Evolutionary conservation across 2,888 invertebrate species (phyloP).

Genomic region (Monochamus alternatus): DNA sequence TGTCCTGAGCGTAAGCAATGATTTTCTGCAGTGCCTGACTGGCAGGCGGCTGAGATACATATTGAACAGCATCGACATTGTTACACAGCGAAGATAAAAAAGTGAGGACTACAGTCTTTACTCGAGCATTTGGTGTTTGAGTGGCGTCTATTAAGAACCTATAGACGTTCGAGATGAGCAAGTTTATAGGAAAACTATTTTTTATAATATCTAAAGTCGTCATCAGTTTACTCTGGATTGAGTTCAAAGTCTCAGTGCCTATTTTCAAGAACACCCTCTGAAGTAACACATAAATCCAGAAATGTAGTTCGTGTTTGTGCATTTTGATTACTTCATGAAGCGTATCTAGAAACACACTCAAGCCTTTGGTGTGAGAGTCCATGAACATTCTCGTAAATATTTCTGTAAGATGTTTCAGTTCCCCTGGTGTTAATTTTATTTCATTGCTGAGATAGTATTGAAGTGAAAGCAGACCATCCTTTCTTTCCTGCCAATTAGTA

Average conservation of each 20-base stretch:
- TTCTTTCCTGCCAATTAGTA: conserved; percentile 94
- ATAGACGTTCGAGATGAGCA: conserved; percentile 80
- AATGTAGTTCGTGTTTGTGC: conserved; percentile 90
- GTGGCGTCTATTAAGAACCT: conserved; percentile 92
- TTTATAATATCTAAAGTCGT: conserved; percentile 86
- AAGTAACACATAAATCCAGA: conserved; percentile 94
- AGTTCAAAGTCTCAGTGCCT: conserved; percentile 88
- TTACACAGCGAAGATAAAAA: conserved; percentile 80
- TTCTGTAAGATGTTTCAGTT: conserved; percentile 90
- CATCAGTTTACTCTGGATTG: conserved; percentile 92
- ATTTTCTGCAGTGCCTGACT: conserved; percentile 84
- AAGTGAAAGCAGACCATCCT: conserved; percentile 88
- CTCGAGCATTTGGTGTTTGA: conserved; percentile 91
- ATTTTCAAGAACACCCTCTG: conserved; percentile 86
- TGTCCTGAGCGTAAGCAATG: conserved; percentile 80
- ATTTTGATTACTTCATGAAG: conserved; percentile 90
- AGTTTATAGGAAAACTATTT: conserved; percentile 79
- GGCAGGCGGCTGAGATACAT: conserved; percentile 70
- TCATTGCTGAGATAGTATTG: conserved; percentile 84
- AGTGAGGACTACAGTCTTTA: conserved; percentile 83
- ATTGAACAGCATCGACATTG: conserved; percentile 74
- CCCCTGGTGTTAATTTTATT: conserved; percentile 78
- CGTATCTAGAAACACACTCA: conserved; percentile 94
- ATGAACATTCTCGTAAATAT: conserved; percentile 97
- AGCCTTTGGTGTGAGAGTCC: conserved; percentile 95